These are phyloP conservation scores for Falco rusticolus DNA, from an alignment of 2,797 vertebrate species.

Conservation along the genomic window DNA sequence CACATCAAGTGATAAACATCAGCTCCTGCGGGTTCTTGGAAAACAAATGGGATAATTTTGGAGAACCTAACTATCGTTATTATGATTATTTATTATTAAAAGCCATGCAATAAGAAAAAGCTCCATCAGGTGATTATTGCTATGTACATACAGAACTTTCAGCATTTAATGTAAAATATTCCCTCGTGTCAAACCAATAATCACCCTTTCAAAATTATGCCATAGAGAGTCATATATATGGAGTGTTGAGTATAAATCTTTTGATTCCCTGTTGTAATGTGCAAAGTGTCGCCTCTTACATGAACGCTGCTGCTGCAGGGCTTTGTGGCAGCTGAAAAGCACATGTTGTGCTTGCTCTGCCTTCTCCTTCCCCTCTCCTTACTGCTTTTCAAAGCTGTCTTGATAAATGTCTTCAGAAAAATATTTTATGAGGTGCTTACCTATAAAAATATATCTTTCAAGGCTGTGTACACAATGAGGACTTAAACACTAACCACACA, in stretches of 20 bases:
- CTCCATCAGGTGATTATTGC: constrained; percentile 82
- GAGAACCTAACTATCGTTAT: constrained; percentile 4
- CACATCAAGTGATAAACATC: constrained; percentile 33
- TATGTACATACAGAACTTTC: constrained; percentile 77
- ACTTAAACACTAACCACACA: constrained; percentile 67
- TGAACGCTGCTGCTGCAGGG: constrained; percentile 52
- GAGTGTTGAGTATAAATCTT: constrained; percentile 86
- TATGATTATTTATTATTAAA: constrained; percentile 42
- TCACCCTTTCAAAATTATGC: constrained; percentile 81
- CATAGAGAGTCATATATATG: constrained; percentile 72
- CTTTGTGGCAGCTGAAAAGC: constrained; percentile 84
- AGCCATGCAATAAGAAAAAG: constrained; percentile 46
- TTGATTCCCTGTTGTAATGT: constrained; percentile 76
- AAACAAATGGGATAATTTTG: constrained; percentile 63
- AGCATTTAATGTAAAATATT: constrained; percentile 81
- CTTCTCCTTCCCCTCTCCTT: constrained; percentile 41
- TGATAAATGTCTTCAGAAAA: constrained; percentile 84
- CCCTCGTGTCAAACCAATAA: constrained; percentile 83
- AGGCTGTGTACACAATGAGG: constrained; percentile 59
- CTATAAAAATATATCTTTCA: constrained; percentile 80
- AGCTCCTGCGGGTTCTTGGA: background rate
- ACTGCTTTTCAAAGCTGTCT: constrained; percentile 74
- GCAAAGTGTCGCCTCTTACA: constrained; percentile 76
- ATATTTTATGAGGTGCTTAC: constrained; percentile 77
- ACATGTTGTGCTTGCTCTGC: constrained; percentile 79